These are phyloP conservation scores for Pygocentrus nattereri DNA, from an alignment of 2,797 vertebrate species.

Conservation along the genomic window DNA sequence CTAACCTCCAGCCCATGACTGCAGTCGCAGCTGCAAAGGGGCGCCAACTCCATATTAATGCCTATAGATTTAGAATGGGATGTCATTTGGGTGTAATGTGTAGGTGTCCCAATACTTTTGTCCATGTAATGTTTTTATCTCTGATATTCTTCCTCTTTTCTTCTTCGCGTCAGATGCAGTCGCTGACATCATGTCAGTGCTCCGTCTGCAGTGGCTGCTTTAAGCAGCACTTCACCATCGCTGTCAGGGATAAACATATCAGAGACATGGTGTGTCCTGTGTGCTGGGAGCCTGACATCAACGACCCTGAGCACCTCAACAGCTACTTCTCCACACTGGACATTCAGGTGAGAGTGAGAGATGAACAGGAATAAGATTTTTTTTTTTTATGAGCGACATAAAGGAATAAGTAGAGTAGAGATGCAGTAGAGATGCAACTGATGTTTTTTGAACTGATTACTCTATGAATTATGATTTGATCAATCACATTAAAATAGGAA, in stretches of 20 bases:
- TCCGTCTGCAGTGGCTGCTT: conserved; percentile 90
- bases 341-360: conserved; percentile 81
- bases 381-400: too few species aligned
- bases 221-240: conserved; percentile 90
- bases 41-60: too few species aligned
- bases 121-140: too few species aligned
- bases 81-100: too few species aligned
- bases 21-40: too few species aligned
- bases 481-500: too few species aligned
- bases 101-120: too few species aligned
- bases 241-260: conserved; percentile 89
- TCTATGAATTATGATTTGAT: too few species aligned
- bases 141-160: neutral
- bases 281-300: conserved; percentile 88
- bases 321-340: conserved; percentile 92
- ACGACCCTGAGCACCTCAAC: conserved; percentile 86
- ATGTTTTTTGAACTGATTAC: neutral
- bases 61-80: too few species aligned
- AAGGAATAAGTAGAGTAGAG: too few species aligned
- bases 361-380: too few species aligned
- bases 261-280: conserved; percentile 91
- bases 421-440: neutral
- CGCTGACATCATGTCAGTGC: conserved; percentile 90
- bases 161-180: conserved; percentile 82
- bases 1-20: too few species aligned